phyloP scores from a whole-genome alignment of 1,140 invertebrate species.

The Parapsyche elsis region DNA sequence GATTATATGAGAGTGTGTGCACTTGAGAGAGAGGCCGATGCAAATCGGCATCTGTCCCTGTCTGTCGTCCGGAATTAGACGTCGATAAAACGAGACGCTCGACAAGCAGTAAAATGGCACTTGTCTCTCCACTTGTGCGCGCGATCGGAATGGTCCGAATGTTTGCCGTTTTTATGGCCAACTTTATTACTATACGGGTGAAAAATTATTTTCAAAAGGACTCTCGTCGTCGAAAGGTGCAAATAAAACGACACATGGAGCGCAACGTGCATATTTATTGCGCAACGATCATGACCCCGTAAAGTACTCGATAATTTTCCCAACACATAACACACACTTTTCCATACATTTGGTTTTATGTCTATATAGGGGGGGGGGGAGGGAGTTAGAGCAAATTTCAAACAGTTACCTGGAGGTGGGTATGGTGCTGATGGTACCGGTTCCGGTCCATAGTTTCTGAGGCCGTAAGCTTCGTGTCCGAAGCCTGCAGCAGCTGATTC shows the following conservation, averaged over 20 bases:
- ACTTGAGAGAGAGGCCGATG: background rate
- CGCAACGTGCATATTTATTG: slow-evolving; percentile 15
- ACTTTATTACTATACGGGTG: slow-evolving; percentile 16
- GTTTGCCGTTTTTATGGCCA: slow-evolving; percentile 35
- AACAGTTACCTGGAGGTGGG: slow-evolving; percentile 78
- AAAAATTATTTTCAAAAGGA: slow-evolving; percentile 24
- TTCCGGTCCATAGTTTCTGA: slow-evolving; percentile 81
- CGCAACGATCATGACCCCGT: slow-evolving; percentile 17
- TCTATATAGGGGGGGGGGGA: too few species aligned
- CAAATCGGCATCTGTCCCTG: slow-evolving; percentile 28
- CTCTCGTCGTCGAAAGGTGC: background rate
- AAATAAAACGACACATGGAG: background rate
- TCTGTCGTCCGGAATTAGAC: slow-evolving; percentile 39
- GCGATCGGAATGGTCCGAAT: slow-evolving; percentile 47
- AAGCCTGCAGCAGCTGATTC: slow-evolving; percentile 76
- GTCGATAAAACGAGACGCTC: slow-evolving; percentile 44
- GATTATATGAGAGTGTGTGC: background rate
- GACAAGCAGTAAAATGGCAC: slow-evolving; percentile 50
- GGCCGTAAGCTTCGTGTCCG: slow-evolving; percentile 79
- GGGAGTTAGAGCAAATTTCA: slow-evolving; percentile 44
- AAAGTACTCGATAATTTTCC: background rate
- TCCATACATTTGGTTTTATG: background rate
- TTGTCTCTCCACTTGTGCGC: slow-evolving; percentile 24
- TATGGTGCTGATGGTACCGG: slow-evolving; percentile 82
- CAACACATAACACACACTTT: background rate